These are phyloP conservation scores for Bugula neritina DNA, from an alignment of 2,888 invertebrate genomes.

Conservation along the genomic window DNA sequence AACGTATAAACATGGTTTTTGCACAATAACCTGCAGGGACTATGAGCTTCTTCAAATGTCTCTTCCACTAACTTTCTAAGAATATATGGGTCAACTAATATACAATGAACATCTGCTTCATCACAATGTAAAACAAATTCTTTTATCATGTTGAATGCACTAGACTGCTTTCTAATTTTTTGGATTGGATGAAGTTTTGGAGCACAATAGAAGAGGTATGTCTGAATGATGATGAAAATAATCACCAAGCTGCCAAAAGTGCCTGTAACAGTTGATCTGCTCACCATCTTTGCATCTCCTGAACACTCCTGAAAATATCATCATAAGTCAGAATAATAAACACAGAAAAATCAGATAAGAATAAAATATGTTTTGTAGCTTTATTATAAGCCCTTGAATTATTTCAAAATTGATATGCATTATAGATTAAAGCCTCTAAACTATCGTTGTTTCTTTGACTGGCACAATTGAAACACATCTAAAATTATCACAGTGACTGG, in stretches of 20 bases:
- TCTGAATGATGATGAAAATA: not conserved
- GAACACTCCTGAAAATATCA: too few species aligned
- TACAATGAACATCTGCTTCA: not conserved
- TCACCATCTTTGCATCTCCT: too few species aligned
- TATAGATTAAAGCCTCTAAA: too few species aligned
- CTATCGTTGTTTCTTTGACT: too few species aligned
- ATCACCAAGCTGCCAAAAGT: not conserved
- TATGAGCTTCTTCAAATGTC: not conserved
- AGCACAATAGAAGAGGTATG: not conserved
- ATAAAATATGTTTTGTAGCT: too few species aligned
- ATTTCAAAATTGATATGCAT: too few species aligned
- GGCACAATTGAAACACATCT: too few species aligned
- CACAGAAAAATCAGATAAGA: too few species aligned
- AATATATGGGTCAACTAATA: not conserved
- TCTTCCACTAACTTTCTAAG: not conserved
- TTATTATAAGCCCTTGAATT: too few species aligned
- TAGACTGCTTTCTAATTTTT: not conserved
- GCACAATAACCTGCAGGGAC: not conserved
- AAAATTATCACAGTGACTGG: too few species aligned
- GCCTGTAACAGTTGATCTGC: not conserved
- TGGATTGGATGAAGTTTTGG: constrained; percentile 6
- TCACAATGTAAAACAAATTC: not conserved
- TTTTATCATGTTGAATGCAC: not conserved
- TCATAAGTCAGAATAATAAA: too few species aligned
- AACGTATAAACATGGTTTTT: constrained; percentile 12